These are phyloP conservation scores for Drosophila busckii DNA, from an alignment of 1,140 invertebrate species.

Conservation along the genomic window DNA sequence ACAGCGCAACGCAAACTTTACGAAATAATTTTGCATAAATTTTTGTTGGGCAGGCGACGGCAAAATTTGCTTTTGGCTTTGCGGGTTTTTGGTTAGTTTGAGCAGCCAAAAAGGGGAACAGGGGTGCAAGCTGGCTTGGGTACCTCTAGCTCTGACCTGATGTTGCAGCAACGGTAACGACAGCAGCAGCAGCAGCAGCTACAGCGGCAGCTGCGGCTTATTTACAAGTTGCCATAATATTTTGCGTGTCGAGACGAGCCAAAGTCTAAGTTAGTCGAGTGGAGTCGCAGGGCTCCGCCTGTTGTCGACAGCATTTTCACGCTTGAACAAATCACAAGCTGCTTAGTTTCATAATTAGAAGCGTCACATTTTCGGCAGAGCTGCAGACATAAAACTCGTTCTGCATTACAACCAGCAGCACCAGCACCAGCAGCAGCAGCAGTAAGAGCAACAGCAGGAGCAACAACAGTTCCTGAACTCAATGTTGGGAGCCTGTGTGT, in stretches of 20 bases:
- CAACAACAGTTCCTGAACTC: conserved; percentile 21
- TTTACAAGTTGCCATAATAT: conserved; percentile 77
- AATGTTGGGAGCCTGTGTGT: conserved; percentile 14
- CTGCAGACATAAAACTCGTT: conserved; percentile 55
- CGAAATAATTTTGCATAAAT: conserved; percentile 77
- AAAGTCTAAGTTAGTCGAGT: no score
- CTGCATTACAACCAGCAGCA: conserved; percentile 63
- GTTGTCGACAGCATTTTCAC: conserved; percentile 76
- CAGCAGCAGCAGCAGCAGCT: conserved; percentile 1
- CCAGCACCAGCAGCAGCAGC: conserved; percentile 25
- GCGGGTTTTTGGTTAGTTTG: conserved; percentile 38
- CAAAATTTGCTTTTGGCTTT: conserved; percentile 72
- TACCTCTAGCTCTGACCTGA: conserved; percentile 52
- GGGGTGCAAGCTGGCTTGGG: no score
- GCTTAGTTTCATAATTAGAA: conserved; percentile 78
- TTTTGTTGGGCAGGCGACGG: no score
- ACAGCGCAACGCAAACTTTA: conserved; percentile 69
- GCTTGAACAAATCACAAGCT: conserved; percentile 77
- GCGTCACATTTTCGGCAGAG: conserved; percentile 68
- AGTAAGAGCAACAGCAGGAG: conserved; percentile 27
- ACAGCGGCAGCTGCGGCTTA: conserved; percentile 66
- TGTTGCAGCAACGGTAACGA: conserved; percentile 11
- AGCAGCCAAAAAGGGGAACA: no score
- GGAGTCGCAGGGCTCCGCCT: no score
- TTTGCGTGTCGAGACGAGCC: conserved; percentile 59